Conservation (phyloP, 2,113 vertebrate genomes). For the Mesembrinibis cayennensis region DNA sequence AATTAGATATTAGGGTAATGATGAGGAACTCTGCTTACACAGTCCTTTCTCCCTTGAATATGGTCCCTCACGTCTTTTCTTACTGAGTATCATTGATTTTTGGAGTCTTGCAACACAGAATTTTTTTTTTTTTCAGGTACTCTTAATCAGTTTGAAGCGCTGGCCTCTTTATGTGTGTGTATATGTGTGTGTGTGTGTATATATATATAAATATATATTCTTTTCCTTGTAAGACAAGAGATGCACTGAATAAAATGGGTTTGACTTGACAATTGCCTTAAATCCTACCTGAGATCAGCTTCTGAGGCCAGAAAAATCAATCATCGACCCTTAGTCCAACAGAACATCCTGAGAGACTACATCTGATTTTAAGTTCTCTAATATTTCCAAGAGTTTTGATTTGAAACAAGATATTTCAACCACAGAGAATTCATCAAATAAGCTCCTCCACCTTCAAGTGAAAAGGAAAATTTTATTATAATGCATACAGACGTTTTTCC, state of each 20-base stretch:
- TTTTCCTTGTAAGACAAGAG: neutral
- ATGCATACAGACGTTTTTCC: neutral
- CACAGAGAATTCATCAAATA: neutral
- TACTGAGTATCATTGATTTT: neutral
- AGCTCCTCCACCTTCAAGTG: neutral
- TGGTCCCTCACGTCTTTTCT: neutral
- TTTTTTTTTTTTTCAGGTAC: neutral
- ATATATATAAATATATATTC: neutral
- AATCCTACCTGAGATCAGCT: constrained; percentile 21
- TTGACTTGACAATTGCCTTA: neutral
- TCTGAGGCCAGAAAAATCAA: constrained; percentile 25
- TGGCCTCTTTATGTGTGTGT: neutral
- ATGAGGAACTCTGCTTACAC: neutral
- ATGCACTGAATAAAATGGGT: neutral
- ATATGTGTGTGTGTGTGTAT: accelerated
- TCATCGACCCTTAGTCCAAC: neutral
- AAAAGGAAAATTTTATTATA: neutral
- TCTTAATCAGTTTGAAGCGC: neutral
- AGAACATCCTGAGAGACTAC: neutral
- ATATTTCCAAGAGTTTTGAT: neutral
- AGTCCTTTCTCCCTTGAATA: neutral
- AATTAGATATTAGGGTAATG: neutral
- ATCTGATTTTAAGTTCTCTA: neutral
- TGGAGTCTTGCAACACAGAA: neutral
- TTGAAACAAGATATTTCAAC: neutral